Percentiles rank a stretch among this genome's conserved stretches.
Evolutionary conservation across 2,797 vertebrate species (phyloP).

Genomic region (Mergus octosetaceus): DNA sequence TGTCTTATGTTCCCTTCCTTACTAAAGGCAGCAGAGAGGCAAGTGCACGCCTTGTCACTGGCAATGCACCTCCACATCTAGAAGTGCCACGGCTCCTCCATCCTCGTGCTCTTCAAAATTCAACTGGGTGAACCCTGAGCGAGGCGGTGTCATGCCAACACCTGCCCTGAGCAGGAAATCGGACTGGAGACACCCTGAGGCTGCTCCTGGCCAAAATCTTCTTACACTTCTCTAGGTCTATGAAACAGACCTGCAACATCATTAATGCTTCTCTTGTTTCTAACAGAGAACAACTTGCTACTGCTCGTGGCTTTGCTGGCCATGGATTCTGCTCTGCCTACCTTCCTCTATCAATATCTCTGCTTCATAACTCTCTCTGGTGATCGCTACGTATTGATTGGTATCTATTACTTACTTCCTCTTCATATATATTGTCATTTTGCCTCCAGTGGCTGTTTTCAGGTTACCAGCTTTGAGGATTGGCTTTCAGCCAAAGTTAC

Average conservation of each 20-base stretch:
- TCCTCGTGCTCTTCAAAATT: background rate
- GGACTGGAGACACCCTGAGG: background rate
- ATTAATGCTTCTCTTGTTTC: background rate
- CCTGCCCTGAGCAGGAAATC: background rate
- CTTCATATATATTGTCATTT: background rate
- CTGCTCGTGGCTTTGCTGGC: background rate
- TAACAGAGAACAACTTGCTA: background rate
- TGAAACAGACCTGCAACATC: background rate
- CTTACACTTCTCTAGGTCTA: background rate
- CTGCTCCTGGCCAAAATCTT: background rate
- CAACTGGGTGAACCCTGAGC: background rate
- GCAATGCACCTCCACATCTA: background rate
- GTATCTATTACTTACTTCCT: background rate
- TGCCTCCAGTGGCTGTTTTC: background rate
- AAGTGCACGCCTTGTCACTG: background rate
- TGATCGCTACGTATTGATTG: background rate
- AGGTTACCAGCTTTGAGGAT: background rate
- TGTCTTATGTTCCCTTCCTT: background rate
- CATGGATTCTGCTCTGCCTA: background rate
- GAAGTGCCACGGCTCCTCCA: background rate
- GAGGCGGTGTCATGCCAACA: background rate
- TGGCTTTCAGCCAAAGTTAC: background rate
- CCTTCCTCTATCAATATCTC: background rate
- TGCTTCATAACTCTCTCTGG: background rate
- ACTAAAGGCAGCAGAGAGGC: rapidly evolving